Base-by-base conservation (phyloP, 2,113 vertebrate genomes). In the Empidonax alnorum region DNA sequence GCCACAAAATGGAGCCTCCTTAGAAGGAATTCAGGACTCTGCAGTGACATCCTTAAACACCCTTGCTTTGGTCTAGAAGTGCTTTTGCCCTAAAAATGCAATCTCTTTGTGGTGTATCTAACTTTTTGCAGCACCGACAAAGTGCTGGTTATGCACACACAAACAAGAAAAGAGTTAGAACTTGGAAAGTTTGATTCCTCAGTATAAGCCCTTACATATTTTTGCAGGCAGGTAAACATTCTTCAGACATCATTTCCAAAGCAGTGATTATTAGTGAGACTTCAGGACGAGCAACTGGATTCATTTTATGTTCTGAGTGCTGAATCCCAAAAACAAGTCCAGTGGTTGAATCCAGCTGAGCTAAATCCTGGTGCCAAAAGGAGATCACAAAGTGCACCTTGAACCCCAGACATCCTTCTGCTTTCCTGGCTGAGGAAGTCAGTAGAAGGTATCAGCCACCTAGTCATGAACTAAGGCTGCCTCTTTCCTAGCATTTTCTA, bases 51-150 rank as follows among this genome's bases (percentile, higher is more conserved):
- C 66, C 58, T 59, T 84, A 81, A 94, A 91, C 67, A 65, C 76
- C 30, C 42, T 82, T 94, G 61, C 47, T 90, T 94, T 95, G 91
- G 65, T 67, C 61, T 85, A 78, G 21, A 91, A 91, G 61, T 53
- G 30, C 22, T 83, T 84, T 86, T 72, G 22, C 46, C 55, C 52
- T 58, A 44, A 33, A 91, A 86, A 84, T 9, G 18, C 69, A 66
- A 80, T 39, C 59, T 67, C 46, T 93, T 62, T 53, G 74, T 8
- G 37, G 47, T 7, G 5, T 14, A 39, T 7, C 68, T 80, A 47
- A 53, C 63, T 94, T 46, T 25, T 18, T 42, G 16, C 83, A 74
- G 87, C 41, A 76, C 42, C 31, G 18, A 37, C 88, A 74, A 74
- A 93, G 80, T 10, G 58, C 52, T 80, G 72, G 50, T 65, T 75